These are phyloP conservation scores for Eutrigla gurnardus DNA, from an alignment of 2,797 vertebrate species.

Conservation along the genomic window DNA sequence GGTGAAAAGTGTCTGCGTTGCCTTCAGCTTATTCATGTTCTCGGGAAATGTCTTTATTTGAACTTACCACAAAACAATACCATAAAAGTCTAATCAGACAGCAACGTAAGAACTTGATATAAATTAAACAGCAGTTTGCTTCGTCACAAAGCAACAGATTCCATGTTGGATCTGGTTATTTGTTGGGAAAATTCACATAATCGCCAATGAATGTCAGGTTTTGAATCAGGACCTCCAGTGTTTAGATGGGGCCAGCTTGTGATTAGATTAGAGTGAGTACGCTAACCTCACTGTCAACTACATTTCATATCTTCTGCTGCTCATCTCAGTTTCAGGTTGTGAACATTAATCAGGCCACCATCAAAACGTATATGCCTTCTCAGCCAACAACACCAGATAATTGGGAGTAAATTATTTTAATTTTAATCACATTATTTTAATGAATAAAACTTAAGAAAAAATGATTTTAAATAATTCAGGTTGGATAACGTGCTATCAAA, in stretches of 20 bases:
- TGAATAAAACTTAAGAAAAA: too few species aligned
- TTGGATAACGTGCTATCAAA: not conserved
- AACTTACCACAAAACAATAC: too few species aligned
- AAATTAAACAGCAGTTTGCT: too few species aligned
- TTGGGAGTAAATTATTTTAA: not conserved
- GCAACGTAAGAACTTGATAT: too few species aligned
- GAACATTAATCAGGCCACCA: slow-evolving; percentile 11
- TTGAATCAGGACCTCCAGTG: not conserved
- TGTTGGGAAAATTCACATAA: not conserved
- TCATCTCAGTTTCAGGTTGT: slow-evolving; percentile 1
- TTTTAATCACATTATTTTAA: not conserved
- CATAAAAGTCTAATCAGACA: too few species aligned
- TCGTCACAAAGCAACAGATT: too few species aligned
- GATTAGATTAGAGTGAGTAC: not conserved
- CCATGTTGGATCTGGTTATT: too few species aligned
- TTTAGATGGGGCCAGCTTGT: not conserved
- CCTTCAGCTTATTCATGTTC: too few species aligned
- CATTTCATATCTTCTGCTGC: not conserved
- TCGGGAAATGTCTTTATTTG: too few species aligned
- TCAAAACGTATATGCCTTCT: not conserved
- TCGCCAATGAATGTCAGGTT: not conserved
- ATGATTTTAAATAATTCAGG: not conserved
- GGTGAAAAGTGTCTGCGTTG: too few species aligned
- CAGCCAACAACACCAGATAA: not conserved
- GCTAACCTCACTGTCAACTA: not conserved